Evolutionary conservation across 2,797 vertebrate genomes (phyloP), one percentile per base, ranked within the genome.

Genomic region (Mycteria americana): DNA sequence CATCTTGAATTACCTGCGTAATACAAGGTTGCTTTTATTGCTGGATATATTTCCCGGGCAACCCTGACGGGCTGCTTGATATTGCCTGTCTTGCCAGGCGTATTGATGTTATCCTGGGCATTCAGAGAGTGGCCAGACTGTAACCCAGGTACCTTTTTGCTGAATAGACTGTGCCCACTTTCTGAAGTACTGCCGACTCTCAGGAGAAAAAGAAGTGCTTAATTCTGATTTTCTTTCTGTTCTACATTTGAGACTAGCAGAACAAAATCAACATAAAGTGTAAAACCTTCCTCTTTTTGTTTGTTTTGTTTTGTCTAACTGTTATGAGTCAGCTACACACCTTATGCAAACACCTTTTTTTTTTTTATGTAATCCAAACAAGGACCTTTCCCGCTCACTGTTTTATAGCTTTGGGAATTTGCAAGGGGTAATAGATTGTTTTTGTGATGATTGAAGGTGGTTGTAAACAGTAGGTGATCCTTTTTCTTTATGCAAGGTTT

Each of bases 301-400:
- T 60, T 39, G 9, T 37, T 37, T 37, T 37, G 37, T 60, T 41
- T 56, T 78, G 51, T 68, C 74, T 30, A 18, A 63, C 69, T 60
- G 45, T n/a, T 87, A 31, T 45, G 84, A 77, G 39, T 91, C 93
- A 93, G 54, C 85, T 33, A 45, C 72, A 82, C 95, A 81, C 91
- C 85, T 85, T 93, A 56, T 4, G 59, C 89, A 93, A 94, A 93
- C 91, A 67, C 45, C 54, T 65, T 87, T 79, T 82, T 87, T 79
- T 82, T 53, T 56, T 53, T 54, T 50, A 53, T 35, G 70, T 48
- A 81, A 89, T 89, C 92, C 64, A 87, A 89, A 68, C 75, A 79
- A 85, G 39, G 72, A 57, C 80, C 43, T 16, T 69, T 91, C 76
- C 45, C 67, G 51, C 51, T 93, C 62, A 10, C 48, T 31, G 19